Base-by-base conservation (phyloP, 2,113 vertebrate genomes). In the Lethenteron camtschaticum region DNA sequence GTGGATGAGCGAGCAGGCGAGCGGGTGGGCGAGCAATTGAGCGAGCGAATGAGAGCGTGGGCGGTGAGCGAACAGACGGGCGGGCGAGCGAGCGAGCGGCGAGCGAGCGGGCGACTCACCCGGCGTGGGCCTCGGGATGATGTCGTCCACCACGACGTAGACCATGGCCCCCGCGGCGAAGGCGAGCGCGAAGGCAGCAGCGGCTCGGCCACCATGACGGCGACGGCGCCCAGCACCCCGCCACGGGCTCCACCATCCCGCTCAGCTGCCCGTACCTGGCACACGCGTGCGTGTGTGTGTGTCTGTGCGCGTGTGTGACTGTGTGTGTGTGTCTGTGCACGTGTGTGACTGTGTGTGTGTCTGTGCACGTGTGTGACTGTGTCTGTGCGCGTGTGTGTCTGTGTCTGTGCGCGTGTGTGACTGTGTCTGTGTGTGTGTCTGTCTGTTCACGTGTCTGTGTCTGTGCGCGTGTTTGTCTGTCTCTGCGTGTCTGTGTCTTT, bases 91-190 rank as follows among this genome's bases (percentile, higher is more conserved):
- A 16, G 60, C 9, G 60, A 11, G 20, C 20, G 4, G 2, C n/a
- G 9, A n/a, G 60, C 9, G 20, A 9, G 9, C 20, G 10, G 20
- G n/a, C 0, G 2, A 70, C 74, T 81, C 73, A 96, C 94, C 87
- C 88, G 81, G 82, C 79, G 80, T 96, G 94, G 2, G 94, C 91
- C 79, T 97, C 94, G 0, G 94, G 68, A 97, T 85, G 78, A 97
- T 96, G 79, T 95, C 94, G 0, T 96, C 91, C 70, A 89, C 81
- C 70, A 96, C 92, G 71, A 97, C 94, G 1, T 86, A 97, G 70
- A 97, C 85, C 94, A 97, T 97, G 1, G 94, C 90, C 0, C 94
- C 91, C 0, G 94, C 90, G 0, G 94, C 94, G 2, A 97, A 97
- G 1, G 87, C 88, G 78, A 97, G 75, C 0, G 91, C 90, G 0